Base-by-base conservation (phyloP, 2,113 vertebrate genomes). In the Amia ocellicauda region DNA sequence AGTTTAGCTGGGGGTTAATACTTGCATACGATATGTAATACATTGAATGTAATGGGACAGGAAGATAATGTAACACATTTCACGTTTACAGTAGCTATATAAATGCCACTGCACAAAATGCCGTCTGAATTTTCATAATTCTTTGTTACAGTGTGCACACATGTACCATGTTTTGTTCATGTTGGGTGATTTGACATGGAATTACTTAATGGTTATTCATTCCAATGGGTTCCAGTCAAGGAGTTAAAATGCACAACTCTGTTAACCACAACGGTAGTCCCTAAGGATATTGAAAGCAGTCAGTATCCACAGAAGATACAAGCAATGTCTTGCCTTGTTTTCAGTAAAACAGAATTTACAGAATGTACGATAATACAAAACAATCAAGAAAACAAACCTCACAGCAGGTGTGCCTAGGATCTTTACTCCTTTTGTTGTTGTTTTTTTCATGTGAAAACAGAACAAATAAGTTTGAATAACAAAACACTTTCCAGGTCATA, bases 311-410 rank as follows among this genome's bases (percentile, higher is more conserved):
- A 23, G 23, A 14, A 49, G 14, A 42, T 42, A n/a, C 13, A 47
- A 13, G n/a, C 49, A 28, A 61, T 29, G 4, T 1, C 23, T 49
- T 42, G 7, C 17, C 23, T 47, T 47, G 59, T 26, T 8, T 8
- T 59, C 19, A 24, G 57, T 42, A 36, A 59, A 31, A 17, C 20
- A 59, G 57, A 59, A 59, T 29, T 17, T n/a, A n/a, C n/a, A n/a
- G n/a, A n/a, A n/a, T n/a, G n/a, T n/a, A n/a, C n/a, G n/a, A n/a
- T n/a, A n/a, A n/a, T n/a, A n/a, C n/a, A n/a, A n/a, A n/a, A n/a
- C n/a, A n/a, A n/a, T n/a, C n/a, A n/a, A n/a, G n/a, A n/a, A n/a
- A n/a, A n/a, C 11, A 14, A 54, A 24, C 2, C 4, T 9, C 22
- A n/a, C n/a, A n/a, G n/a, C n/a, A n/a, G n/a, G n/a, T n/a, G 31